A percentile compares a stretch with the other conserved stretches of the same genome.
phyloP scores from a whole-genome alignment of 2,113 vertebrate genomes.

The Pangasianodon gigas region DNA sequence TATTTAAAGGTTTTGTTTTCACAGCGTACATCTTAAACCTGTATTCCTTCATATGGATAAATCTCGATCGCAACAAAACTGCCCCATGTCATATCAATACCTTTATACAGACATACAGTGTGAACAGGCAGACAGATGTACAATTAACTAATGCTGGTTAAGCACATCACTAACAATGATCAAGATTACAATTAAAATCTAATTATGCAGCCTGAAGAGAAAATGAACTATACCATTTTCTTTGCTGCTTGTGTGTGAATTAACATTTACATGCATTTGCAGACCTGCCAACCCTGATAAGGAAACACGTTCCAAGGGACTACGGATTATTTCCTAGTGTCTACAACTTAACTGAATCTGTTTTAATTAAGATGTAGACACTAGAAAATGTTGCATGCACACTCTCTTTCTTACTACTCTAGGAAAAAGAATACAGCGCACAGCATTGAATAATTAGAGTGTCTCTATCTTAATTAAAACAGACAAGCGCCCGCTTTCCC shows the following conservation, averaged over 20 bases:
- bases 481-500: background rate
- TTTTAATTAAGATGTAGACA: background rate
- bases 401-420: too few relatives aligned
- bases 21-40: background rate
- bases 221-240: background rate
- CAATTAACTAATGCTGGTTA: background rate
- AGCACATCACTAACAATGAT: background rate
- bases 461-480: background rate
- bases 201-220: background rate
- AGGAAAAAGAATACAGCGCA: background rate
- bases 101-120: background rate
- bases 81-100: background rate
- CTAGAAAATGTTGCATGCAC: background rate
- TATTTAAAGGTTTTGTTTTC: background rate
- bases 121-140: background rate
- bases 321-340: background rate
- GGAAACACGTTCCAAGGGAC: too few relatives aligned
- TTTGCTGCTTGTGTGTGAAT: background rate
- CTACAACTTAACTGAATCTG: background rate
- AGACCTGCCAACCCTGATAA: background rate
- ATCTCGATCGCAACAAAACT: background rate
- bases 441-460: constrained; percentile 11
- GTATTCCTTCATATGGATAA: background rate
- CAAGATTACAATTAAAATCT: background rate
- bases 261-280: background rate